These are phyloP conservation scores for Tauraco hartlaubi DNA, from an alignment of 2,797 vertebrate species.

Conservation along the genomic window DNA sequence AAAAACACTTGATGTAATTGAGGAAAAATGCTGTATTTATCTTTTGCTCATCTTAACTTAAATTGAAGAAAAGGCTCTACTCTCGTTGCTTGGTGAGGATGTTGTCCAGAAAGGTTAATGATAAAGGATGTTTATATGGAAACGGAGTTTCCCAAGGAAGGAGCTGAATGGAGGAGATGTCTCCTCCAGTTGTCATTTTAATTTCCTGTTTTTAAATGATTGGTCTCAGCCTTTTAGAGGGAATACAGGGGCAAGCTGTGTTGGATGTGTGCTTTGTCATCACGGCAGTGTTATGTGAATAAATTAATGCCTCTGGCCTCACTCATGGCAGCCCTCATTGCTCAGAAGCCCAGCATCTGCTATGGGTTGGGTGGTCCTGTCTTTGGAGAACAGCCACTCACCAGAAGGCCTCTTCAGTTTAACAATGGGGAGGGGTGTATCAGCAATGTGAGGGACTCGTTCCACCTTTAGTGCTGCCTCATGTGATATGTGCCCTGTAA, in stretches of 20 bases:
- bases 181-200: neutral
- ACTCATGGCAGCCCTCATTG: neutral
- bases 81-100: neutral
- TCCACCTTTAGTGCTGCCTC: neutral
- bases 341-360: neutral
- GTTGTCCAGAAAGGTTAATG: neutral
- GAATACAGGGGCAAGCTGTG: neutral
- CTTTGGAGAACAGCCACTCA: neutral
- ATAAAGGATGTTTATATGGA: neutral
- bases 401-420: neutral
- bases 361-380: neutral
- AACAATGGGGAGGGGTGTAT: neutral
- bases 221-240: neutral
- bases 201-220: neutral
- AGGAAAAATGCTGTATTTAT: slow-evolving; percentile 17
- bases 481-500: rapidly evolving
- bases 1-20: neutral
- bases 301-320: neutral
- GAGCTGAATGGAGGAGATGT: neutral
- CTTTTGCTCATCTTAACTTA: neutral
- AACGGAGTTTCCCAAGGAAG: neutral
- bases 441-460: neutral
- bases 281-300: neutral
- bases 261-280: neutral
- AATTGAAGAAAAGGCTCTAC: slow-evolving; percentile 8